These are phyloP conservation scores for Mythimna pallens DNA, from an alignment of 2,888 invertebrate genomes.

Conservation along the genomic window DNA sequence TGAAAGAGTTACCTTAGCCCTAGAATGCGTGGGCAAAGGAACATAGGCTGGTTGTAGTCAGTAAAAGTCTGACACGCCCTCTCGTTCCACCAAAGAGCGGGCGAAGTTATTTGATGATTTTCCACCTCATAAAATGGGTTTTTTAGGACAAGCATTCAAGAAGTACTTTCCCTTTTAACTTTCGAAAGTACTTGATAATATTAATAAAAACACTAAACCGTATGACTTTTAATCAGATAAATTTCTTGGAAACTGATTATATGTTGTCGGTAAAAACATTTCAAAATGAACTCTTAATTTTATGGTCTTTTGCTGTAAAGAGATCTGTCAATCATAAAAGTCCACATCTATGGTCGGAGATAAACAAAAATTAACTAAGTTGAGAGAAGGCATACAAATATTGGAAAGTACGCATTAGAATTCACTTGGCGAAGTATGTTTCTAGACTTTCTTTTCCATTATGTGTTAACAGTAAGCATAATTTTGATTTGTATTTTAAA, in stretches of 20 bases:
- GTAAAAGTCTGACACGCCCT: too few species aligned
- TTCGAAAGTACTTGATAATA: conserved; percentile 23
- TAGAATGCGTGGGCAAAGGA: too few species aligned
- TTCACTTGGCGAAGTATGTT: conserved; percentile 6
- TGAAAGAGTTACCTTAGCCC: too few species aligned
- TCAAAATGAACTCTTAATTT: neutral
- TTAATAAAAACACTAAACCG: conserved; percentile 2
- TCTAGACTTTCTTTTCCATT: conserved; percentile 46
- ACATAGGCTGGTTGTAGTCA: too few species aligned
- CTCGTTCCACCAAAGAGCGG: too few species aligned
- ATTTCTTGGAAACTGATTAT: neutral
- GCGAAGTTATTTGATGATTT: too few species aligned
- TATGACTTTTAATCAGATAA: neutral
- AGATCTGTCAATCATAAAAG: neutral
- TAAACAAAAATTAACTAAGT: conserved; percentile 12
- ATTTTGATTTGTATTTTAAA: neutral
- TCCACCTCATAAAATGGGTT: too few species aligned
- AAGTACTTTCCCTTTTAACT: conserved; percentile 18
- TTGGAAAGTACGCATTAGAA: conserved; percentile 49
- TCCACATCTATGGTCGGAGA: neutral
- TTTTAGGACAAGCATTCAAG: conserved; percentile 15
- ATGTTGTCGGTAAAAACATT: neutral
- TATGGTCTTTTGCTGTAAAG: neutral
- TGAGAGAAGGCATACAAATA: conserved; percentile 17
- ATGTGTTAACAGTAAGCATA: conserved; percentile 5